Conservation (phyloP, 2,888 invertebrate genomes). For the Eupeodes luniger region DNA sequence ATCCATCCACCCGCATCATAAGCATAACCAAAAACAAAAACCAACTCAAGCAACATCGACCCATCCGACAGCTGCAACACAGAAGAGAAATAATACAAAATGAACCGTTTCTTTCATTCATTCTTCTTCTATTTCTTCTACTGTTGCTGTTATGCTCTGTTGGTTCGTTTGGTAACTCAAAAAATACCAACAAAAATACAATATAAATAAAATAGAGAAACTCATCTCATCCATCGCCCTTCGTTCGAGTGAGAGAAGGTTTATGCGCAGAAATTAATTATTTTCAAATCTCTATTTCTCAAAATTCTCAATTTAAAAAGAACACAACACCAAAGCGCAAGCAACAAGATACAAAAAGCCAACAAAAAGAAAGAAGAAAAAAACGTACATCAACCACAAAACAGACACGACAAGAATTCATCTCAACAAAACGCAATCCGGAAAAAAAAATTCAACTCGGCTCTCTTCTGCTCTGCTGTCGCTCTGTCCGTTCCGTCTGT, state of each 20-base stretch:
- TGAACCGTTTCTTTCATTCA: background rate
- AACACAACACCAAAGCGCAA: slow-evolving; percentile 72
- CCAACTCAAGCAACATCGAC: no score
- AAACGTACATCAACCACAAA: slow-evolving; percentile 43
- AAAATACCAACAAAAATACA: slow-evolving; percentile 18
- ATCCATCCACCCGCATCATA: background rate
- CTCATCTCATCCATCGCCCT: background rate
- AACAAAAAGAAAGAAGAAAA: background rate
- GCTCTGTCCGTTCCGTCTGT: no score
- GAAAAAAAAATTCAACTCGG: slow-evolving; percentile 52
- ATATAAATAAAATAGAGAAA: background rate
- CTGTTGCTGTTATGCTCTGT: slow-evolving; percentile 44
- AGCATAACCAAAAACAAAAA: no score
- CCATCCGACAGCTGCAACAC: slow-evolving; percentile 21
- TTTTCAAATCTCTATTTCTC: background rate
- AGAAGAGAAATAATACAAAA: background rate
- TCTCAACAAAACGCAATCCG: slow-evolving; percentile 61
- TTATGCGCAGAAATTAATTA: slow-evolving; percentile 63
- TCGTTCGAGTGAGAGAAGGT: background rate
- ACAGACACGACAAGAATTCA: slow-evolving; percentile 59
- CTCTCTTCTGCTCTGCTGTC: background rate
- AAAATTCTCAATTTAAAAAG: slow-evolving; percentile 28
- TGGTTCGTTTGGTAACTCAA: slow-evolving; percentile 3
- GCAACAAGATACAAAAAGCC: slow-evolving; percentile 33
- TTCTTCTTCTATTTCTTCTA: slow-evolving; percentile 12